Evolutionary conservation across 2,113 vertebrate species (phyloP).

Genomic region (Eclectus roratus): DNA sequence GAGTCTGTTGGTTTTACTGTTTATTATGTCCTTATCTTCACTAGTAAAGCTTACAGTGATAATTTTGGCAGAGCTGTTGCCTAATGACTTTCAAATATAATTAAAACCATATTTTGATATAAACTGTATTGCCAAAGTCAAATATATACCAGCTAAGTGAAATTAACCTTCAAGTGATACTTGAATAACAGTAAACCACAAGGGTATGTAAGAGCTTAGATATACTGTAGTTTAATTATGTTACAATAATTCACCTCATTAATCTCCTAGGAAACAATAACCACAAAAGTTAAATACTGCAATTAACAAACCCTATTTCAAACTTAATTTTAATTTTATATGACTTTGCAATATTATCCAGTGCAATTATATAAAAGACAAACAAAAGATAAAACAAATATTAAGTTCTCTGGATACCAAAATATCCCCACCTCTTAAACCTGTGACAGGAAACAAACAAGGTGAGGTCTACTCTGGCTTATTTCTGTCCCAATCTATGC

Average conservation of each 20-base stretch:
- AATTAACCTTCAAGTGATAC: slow-evolving; percentile 79
- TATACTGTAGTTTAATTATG: slow-evolving; percentile 75
- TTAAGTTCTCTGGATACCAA: neutral
- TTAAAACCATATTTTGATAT: slow-evolving; percentile 74
- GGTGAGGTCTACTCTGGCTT: neutral
- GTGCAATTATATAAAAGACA: slow-evolving; percentile 50
- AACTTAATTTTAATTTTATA: slow-evolving; percentile 76
- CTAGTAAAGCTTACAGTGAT: neutral
- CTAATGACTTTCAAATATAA: slow-evolving; percentile 74
- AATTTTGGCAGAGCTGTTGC: slow-evolving; percentile 50
- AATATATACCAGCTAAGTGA: slow-evolving; percentile 71
- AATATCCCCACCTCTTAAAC: neutral
- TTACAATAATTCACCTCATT: slow-evolving; percentile 82
- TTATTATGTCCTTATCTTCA: slow-evolving; percentile 10
- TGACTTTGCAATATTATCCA: slow-evolving; percentile 62
- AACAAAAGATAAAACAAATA: slow-evolving; percentile 5
- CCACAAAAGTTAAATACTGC: slow-evolving; percentile 76
- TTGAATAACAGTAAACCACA: slow-evolving; percentile 70
- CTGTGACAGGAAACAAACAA: neutral
- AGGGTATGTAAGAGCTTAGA: slow-evolving; percentile 76
- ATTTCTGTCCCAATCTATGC: neutral
- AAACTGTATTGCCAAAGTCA: slow-evolving; percentile 71
- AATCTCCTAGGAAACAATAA: slow-evolving; percentile 83
- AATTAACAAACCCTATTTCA: slow-evolving; percentile 77
- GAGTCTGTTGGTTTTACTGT: neutral